A percentile compares a stretch with the other conserved stretches of the same genome.
These are phyloP conservation scores for Loripinus fragilis DNA, from an alignment of 2,888 invertebrate genomes.

Conservation along the genomic window DNA sequence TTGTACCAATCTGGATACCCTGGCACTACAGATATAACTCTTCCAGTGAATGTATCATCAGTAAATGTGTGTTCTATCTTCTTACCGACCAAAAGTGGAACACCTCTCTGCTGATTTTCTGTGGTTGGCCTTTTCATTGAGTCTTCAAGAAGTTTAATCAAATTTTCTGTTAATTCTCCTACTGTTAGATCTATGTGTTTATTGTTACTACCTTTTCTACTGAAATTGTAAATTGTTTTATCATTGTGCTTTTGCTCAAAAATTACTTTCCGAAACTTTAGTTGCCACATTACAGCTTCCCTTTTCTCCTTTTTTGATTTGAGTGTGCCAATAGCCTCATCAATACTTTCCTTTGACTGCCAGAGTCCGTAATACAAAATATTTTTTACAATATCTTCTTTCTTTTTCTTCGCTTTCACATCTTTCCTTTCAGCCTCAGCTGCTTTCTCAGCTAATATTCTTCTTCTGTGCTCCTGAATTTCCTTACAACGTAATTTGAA, in stretches of 20 bases:
- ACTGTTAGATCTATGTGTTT: not conserved
- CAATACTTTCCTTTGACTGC: not conserved
- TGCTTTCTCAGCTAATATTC: not conserved
- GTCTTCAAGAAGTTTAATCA: not conserved
- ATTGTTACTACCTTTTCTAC: not conserved
- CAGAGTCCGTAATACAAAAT: not conserved
- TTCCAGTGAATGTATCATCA: no score
- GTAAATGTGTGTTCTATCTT: not conserved
- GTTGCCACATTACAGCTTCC: not conserved
- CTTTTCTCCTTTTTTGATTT: slow-evolving; percentile 2
- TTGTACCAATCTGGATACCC: no score
- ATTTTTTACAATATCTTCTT: not conserved
- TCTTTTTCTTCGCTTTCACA: no score
- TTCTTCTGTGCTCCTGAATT: not conserved
- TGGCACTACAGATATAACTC: no score
- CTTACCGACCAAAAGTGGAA: not conserved
- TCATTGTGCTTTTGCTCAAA: not conserved
- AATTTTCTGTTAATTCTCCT: not conserved
- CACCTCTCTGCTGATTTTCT: not conserved
- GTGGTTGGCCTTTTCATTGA: not conserved
- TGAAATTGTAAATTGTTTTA: not conserved
- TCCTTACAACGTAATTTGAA: not conserved
- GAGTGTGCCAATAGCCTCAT: not conserved
- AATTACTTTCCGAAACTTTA: not conserved
- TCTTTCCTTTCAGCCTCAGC: not conserved